These are phyloP conservation scores for Nesidiocoris tenuis DNA, from an alignment of 2,888 invertebrate genomes.

Conservation along the genomic window DNA sequence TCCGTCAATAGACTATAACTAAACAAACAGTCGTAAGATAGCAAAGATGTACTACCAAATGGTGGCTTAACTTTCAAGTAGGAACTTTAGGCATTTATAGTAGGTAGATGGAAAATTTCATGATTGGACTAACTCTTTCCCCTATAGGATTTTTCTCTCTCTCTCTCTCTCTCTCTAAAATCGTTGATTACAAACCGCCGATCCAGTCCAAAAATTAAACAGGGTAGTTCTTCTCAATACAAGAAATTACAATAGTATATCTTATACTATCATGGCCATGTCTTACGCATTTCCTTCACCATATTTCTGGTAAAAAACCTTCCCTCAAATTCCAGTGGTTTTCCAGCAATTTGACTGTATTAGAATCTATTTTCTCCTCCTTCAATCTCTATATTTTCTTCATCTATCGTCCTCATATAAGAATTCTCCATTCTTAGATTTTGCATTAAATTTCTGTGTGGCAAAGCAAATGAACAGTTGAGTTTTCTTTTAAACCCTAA, in stretches of 20 bases:
- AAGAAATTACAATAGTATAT: not conserved
- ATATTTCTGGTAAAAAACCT: not conserved
- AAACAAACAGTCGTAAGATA: not conserved
- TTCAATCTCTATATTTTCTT: not conserved
- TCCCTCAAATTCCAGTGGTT: not conserved
- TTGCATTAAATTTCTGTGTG: constrained; percentile 28
- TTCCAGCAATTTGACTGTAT: not conserved
- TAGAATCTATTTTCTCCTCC: not conserved
- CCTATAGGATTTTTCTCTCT: constrained; percentile 2
- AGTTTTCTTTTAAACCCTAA: constrained; percentile 14
- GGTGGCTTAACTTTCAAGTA: constrained; percentile 14
- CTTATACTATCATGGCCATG: constrained; percentile 6
- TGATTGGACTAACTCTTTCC: constrained; percentile 17
- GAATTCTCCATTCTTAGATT: not conserved
- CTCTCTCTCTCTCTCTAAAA: constrained; percentile 17
- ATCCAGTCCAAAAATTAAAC: constrained; percentile 7
- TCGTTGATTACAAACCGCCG: not conserved
- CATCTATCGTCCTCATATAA: not conserved
- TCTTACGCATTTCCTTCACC: constrained; percentile 11
- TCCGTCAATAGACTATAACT: not conserved
- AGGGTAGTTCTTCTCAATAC: constrained; percentile 3
- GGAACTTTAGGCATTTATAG: constrained; percentile 17
- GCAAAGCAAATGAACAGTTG: constrained; percentile 18
- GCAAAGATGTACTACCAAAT: not conserved
- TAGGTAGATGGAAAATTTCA: constrained; percentile 13